Conservation (phyloP, 2,797 vertebrate genomes). For the Enteromius radiatus region DNA sequence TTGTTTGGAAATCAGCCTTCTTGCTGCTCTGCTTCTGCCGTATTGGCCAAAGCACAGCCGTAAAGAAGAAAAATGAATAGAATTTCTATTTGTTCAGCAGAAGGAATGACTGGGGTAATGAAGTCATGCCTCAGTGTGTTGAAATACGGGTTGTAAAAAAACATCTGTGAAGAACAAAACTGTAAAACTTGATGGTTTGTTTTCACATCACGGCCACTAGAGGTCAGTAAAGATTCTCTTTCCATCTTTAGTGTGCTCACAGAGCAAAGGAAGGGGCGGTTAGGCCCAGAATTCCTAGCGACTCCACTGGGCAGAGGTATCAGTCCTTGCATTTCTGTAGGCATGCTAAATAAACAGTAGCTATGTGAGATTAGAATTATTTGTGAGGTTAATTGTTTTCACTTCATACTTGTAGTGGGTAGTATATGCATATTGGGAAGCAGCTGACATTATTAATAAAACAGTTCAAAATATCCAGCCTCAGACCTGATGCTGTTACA, state of each 20-base stretch:
- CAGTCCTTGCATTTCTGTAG: neutral
- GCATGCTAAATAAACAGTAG: slow-evolving; percentile 1
- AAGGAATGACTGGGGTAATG: neutral
- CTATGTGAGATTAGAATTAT: neutral
- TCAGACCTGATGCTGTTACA: neutral
- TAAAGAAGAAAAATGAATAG: slow-evolving; percentile 4
- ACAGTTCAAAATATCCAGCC: neutral
- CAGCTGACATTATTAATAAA: slow-evolving; percentile 3
- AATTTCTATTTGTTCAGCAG: slow-evolving; percentile 9
- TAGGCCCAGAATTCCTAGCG: neutral
- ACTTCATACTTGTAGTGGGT: neutral
- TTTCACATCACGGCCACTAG: slow-evolving; percentile 32
- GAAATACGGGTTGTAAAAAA: slow-evolving; percentile 3
- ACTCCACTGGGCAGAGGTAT: neutral
- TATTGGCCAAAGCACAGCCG: slow-evolving; percentile 12
- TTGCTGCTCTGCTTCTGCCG: neutral
- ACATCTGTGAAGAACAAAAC: neutral
- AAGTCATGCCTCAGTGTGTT: neutral
- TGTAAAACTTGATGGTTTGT: neutral
- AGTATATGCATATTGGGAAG: neutral
- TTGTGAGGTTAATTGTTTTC: neutral
- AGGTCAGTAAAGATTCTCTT: slow-evolving; percentile 48
- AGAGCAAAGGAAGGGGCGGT: neutral
- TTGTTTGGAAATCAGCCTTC: slow-evolving; percentile 45
- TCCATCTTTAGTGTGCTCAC: neutral